Base-by-base conservation (phyloP, 2,888 invertebrate species). In the Griposia aprilina region DNA sequence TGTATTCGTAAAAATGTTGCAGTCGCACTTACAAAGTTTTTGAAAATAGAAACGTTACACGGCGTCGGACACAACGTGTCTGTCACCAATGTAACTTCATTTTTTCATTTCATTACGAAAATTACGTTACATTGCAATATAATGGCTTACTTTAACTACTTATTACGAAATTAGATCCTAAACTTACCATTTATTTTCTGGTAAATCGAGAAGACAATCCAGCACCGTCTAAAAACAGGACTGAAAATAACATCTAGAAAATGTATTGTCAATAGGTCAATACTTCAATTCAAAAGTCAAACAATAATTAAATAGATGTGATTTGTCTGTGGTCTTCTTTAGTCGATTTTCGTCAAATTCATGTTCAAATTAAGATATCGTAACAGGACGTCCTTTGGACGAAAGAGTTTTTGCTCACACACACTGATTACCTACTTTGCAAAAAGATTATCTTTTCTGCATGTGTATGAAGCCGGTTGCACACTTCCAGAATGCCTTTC, bases 151-250 rank as follows among this genome's bases (percentile, higher is more conserved):
- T 60, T 41, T 11, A 45, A 20, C 26, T 62, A 60, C n/a, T 63
- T 30, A 67, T 2, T 20, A 26, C 0, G 15, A 17, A 62, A 52
- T 60, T 23, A 72, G 4, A 48, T 70, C 13, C 0, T 11, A 26
- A 30, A 68, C 82, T 87, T 78, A 84, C 76, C 79, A 62, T 65
- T 66, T 72, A 88, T 52, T 84, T 79, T 76, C 50, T 45, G 70
- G 78, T 80, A 87, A 84, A 80, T 72, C 67, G 75, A 81, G 71
- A 86, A 91, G 89, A 87, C 88, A 89, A 89, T 80, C 82, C 73
- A 87, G 79, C 76, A 78, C 90, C 91, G 91, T 87, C 76, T 82
- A 87, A 88, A 84, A 81, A 87, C 86, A 86, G 82, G 67, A 87
- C 83, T 82, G 80, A 86, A 89, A 84, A 84, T 69, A 59, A 55